Base-by-base conservation (phyloP, 2,797 vertebrate species). In the Gadopsis marmoratus region DNA sequence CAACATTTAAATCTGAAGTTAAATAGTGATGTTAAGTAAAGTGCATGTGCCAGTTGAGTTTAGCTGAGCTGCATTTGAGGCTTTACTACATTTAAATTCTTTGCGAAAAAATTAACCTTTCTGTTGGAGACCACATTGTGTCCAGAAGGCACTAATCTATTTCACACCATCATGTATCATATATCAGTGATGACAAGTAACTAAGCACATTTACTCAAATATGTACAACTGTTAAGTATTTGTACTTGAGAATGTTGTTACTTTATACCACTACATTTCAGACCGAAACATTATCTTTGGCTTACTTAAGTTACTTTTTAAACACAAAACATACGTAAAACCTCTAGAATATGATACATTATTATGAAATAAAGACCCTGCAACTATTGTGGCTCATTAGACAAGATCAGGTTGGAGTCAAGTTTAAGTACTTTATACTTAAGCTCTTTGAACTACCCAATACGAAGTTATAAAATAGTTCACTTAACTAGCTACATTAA, bases 1-100 rank as follows among this genome's bases (percentile, higher is more conserved):
- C 41, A 43, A 51, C 8, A 47, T 61, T 71, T 60, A 73, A 62
- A 35, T 62, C 10, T 67, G 4, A 55, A 39, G 33, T 33, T 55
- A 23, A 68, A 48, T 4, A 55, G 8, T 37, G n/a, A 54, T 47
- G 26, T 29, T 54, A 37, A 54, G 6, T 48, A 7, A 48, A 63
- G 13, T 17, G 14, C 10, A 16, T 35, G 23, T 31, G 13, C 31
- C n/a, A 33, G 35, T 7, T 14, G 29, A 16, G 14, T 26, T 43
- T 6, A 60, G 19, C 31, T 58, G 3, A 7, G 11, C 17, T 64
- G 29, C 19, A 60, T 61, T 26, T 26, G 3, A 29, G 29, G 29
- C 19, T 47, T 73, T 19, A 54, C 1, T 54, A 23, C 13, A 33
- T 6, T 26, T 10, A 47, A 47, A 69, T 53, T 59, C 64, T 33